Conservation (phyloP, 2,888 invertebrate genomes). For the Lasius platythorax region DNA sequence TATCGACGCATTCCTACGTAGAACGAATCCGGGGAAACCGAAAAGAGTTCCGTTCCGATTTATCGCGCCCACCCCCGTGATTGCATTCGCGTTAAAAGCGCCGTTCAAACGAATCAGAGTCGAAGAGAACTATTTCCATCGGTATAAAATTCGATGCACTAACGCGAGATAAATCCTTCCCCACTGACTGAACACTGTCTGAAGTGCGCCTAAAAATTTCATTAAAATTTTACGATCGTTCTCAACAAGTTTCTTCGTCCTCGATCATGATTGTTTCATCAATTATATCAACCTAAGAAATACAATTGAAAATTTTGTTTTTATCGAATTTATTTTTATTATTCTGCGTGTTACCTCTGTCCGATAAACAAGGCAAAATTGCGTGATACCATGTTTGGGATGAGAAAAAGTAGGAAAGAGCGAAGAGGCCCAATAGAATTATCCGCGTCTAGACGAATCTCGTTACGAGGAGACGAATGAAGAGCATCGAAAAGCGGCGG, state of each 20-base stretch:
- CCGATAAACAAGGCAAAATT: constrained; percentile 1
- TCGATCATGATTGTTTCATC: neutral
- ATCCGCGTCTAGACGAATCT: constrained; percentile 51
- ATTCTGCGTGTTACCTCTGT: neutral
- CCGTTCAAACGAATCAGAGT: constrained; percentile 24
- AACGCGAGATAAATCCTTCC: constrained; percentile 33
- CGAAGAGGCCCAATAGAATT: constrained; percentile 26
- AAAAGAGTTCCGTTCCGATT: constrained; percentile 34
- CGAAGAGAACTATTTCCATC: constrained; percentile 20
- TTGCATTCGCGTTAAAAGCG: constrained; percentile 49
- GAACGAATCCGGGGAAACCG: constrained; percentile 20
- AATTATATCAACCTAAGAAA: neutral
- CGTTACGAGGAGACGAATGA: constrained; percentile 25
- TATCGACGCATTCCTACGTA: constrained; percentile 47
- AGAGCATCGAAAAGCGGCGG: neutral
- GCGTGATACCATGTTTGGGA: neutral
- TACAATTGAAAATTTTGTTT: neutral
- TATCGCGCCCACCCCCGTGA: constrained; percentile 21
- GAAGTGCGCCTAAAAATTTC: constrained; percentile 5
- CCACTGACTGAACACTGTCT: neutral
- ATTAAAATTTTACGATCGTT: constrained; percentile 8
- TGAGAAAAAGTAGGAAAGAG: neutral
- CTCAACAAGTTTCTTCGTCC: neutral
- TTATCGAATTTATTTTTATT: constrained; percentile 22
- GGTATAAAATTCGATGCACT: constrained; percentile 8